Evolutionary conservation across 2,888 invertebrate genomes (phyloP).

Genomic region (Capitulum mitella): DNA sequence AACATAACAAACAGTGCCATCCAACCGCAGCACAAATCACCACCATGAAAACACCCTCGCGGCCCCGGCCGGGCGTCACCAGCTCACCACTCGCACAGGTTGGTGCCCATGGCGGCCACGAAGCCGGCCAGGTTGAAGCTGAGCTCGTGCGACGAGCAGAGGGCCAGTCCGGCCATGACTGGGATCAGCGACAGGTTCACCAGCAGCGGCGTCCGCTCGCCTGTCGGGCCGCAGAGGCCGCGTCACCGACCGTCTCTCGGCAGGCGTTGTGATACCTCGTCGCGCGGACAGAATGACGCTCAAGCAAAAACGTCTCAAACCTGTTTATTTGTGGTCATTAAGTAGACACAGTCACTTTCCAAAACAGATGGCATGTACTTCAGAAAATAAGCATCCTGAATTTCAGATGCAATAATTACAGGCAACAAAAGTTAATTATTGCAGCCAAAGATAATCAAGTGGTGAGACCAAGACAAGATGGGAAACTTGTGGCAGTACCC

Average conservation of each 20-base stretch:
- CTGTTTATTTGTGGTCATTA: too few relatives aligned
- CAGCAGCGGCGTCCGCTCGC: slow-evolving; percentile 58
- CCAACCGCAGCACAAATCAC: too few relatives aligned
- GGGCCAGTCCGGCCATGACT: slow-evolving; percentile 65
- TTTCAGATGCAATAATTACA: too few relatives aligned
- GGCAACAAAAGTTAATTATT: too few relatives aligned
- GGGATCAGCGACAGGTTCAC: slow-evolving; percentile 65
- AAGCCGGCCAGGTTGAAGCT: slow-evolving; percentile 66
- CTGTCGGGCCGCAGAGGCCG: slow-evolving; percentile 41
- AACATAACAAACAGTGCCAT: not conserved
- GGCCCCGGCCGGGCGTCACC: not conserved
- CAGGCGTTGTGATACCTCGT: not conserved
- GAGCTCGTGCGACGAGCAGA: slow-evolving; percentile 68
- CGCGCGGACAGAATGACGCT: too few relatives aligned
- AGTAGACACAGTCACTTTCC: too few relatives aligned
- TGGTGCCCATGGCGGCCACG: slow-evolving; percentile 66
- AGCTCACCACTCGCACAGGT: slow-evolving; percentile 61
- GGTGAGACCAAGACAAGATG: too few relatives aligned
- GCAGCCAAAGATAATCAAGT: too few relatives aligned
- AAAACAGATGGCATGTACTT: too few relatives aligned
- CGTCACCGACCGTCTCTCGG: not conserved
- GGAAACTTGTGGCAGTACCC: too few relatives aligned
- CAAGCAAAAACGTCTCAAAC: too few relatives aligned
- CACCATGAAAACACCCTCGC: not conserved
- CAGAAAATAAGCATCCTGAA: too few relatives aligned